These are phyloP conservation scores for Melanotaenia trifasciata DNA, from an alignment of 2,797 vertebrate species.

Conservation along the genomic window DNA sequence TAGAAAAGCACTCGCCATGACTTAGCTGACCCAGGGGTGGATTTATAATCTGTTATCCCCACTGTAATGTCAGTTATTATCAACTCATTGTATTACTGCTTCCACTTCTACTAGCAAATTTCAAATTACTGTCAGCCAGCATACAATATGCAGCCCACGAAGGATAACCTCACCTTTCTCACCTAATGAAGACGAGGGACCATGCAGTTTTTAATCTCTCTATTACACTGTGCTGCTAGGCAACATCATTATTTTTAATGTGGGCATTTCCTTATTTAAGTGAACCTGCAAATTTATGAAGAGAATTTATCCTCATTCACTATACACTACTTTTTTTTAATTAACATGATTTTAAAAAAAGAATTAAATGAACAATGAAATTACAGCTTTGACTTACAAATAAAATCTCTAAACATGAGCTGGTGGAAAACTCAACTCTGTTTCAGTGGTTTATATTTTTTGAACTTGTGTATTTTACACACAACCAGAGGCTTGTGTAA, in stretches of 20 bases:
- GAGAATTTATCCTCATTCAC: background rate
- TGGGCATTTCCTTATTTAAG: conserved; percentile 13
- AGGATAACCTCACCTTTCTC: conserved; percentile 8
- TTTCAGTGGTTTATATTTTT: too few relatives aligned
- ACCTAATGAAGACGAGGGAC: background rate
- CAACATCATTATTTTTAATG: conserved; percentile 11
- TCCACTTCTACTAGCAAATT: conserved; percentile 11
- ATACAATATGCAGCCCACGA: background rate
- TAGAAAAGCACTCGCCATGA: conserved; percentile 41
- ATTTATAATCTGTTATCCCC: conserved; percentile 6
- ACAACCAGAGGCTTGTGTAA: background rate
- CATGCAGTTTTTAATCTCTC: conserved; percentile 22
- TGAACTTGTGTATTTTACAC: too few relatives aligned
- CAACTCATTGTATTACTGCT: background rate
- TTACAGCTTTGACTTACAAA: background rate
- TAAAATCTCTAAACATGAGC: background rate
- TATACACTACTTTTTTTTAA: background rate
- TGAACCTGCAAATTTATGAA: background rate
- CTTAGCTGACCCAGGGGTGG: conserved; percentile 17
- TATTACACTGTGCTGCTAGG: conserved; percentile 7
- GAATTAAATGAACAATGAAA: background rate
- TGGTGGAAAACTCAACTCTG: background rate
- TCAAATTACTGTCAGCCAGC: conserved; percentile 11
- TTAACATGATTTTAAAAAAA: background rate
- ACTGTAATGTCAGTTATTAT: conserved; percentile 22